Percentiles rank a stretch among this genome's conserved stretches.
Evolutionary conservation across 1,140 invertebrate genomes (phyloP).

Genomic region (Trachymyrmex cornetzi): DNA sequence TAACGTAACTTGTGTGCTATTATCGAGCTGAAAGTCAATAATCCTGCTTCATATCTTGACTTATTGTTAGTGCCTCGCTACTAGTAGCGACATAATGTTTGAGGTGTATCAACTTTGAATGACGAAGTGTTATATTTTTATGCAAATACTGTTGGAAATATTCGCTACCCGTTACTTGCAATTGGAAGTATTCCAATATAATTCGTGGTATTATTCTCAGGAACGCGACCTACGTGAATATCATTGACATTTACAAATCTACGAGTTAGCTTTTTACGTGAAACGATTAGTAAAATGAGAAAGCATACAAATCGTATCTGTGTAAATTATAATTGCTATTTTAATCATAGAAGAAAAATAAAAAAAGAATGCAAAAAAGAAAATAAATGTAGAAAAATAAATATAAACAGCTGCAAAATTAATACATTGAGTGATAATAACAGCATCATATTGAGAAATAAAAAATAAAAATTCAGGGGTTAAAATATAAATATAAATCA

Average conservation of each 20-base stretch:
- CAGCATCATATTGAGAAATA: background rate
- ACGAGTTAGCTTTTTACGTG: background rate
- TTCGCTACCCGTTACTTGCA: background rate
- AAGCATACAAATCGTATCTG: background rate
- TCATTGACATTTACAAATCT: background rate
- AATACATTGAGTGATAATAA: background rate
- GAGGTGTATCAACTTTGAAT: background rate
- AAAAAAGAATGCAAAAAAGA: background rate
- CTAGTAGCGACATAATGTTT: background rate
- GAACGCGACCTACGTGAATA: background rate
- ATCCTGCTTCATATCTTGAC: background rate
- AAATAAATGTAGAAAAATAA: background rate
- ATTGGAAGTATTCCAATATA: slow-evolving; percentile 50
- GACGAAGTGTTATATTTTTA: background rate
- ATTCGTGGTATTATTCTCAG: slow-evolving; percentile 6
- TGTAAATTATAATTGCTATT: background rate
- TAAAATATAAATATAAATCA: no score
- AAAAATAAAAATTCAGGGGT: background rate
- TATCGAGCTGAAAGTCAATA: slow-evolving; percentile 45
- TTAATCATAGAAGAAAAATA: background rate
- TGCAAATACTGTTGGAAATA: slow-evolving; percentile 18
- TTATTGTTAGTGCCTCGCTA: background rate
- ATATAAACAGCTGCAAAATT: background rate
- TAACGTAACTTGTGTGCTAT: background rate
- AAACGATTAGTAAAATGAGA: background rate